A percentile compares a stretch with the other conserved stretches of the same genome.
Conservation (phyloP, 2,797 vertebrate genomes). For the Ctenochaetus hawaiiensis region DNA sequence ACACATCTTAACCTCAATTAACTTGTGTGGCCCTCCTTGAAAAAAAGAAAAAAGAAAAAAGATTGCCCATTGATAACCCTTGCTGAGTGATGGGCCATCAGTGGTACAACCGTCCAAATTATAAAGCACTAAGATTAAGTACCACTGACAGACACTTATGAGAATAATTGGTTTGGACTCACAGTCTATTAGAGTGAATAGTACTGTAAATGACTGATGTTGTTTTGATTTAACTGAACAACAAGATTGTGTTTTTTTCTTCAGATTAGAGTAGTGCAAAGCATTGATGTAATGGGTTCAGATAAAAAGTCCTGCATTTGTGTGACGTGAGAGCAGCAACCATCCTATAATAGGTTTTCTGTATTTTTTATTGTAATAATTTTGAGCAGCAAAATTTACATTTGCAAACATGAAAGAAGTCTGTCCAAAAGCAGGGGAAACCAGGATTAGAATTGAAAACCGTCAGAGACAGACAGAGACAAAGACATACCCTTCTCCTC, state of each 20-base stretch:
- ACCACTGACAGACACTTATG: slow-evolving; percentile 61
- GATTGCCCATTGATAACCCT: slow-evolving; percentile 52
- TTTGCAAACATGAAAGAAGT: slow-evolving; percentile 35
- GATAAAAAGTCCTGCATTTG: slow-evolving; percentile 2
- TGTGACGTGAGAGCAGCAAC: slow-evolving; percentile 17
- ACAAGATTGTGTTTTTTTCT: neutral
- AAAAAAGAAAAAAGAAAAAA: slow-evolving; percentile 31
- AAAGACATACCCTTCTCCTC: slow-evolving; percentile 50
- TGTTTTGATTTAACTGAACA: slow-evolving; percentile 29
- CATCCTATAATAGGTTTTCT: slow-evolving; percentile 1
- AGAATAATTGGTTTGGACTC: slow-evolving; percentile 49
- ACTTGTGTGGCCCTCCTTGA: slow-evolving; percentile 42
- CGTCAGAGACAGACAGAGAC: slow-evolving; percentile 34
- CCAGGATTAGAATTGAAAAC: slow-evolving; percentile 40
- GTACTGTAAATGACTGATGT: slow-evolving; percentile 3
- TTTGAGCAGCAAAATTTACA: slow-evolving; percentile 39
- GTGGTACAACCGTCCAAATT: slow-evolving; percentile 60
- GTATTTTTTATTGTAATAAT: slow-evolving; percentile 28
- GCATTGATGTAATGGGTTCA: neutral
- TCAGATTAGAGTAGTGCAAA: slow-evolving; percentile 1
- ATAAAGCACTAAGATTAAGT: slow-evolving; percentile 59
- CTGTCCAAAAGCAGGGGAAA: slow-evolving; percentile 19
- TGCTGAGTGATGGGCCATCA: slow-evolving; percentile 56
- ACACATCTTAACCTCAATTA: slow-evolving; percentile 80
- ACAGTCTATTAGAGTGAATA: slow-evolving; percentile 21